Evolutionary conservation across 2,113 vertebrate genomes (phyloP).

Genomic region (Copsychus sechellarum): DNA sequence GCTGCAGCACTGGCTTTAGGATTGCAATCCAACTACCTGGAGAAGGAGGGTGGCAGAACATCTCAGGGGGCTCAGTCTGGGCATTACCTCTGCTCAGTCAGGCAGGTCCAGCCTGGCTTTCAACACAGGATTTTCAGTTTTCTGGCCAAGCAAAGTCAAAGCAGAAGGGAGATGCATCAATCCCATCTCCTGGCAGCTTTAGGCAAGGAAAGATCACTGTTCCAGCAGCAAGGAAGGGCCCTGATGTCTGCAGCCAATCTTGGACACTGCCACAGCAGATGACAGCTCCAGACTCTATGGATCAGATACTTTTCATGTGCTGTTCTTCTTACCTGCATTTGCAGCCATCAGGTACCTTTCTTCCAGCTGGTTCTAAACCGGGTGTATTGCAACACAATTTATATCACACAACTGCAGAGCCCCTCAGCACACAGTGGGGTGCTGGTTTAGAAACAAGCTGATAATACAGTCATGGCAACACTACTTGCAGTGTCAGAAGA

Average conservation of each 20-base stretch:
- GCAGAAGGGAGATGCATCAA: not conserved
- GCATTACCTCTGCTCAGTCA: not conserved
- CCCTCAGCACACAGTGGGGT: not conserved
- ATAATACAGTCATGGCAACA: slow-evolving; percentile 14
- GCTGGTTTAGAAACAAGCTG: slow-evolving; percentile 14
- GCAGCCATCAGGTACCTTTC: not conserved
- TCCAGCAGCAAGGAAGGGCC: not conserved
- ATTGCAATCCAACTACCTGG: not conserved
- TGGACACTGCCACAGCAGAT: not conserved
- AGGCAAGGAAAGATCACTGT: not conserved
- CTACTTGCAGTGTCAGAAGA: slow-evolving; percentile 23
- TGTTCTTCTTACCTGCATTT: not conserved
- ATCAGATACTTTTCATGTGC: not conserved
- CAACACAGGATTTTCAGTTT: not conserved
- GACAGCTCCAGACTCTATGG: not conserved
- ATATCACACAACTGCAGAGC: not conserved
- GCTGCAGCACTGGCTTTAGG: not conserved
- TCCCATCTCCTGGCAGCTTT: not conserved
- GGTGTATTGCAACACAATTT: not conserved
- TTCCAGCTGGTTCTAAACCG: not conserved
- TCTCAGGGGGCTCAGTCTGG: not conserved
- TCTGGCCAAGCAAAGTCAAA: not conserved
- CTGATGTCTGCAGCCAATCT: not conserved
- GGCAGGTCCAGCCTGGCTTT: not conserved
- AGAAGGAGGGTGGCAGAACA: not conserved